Percentiles rank a stretch among this genome's conserved stretches.
Conservation (phyloP, 2,113 vertebrate genomes). For the Noctilio leporinus region DNA sequence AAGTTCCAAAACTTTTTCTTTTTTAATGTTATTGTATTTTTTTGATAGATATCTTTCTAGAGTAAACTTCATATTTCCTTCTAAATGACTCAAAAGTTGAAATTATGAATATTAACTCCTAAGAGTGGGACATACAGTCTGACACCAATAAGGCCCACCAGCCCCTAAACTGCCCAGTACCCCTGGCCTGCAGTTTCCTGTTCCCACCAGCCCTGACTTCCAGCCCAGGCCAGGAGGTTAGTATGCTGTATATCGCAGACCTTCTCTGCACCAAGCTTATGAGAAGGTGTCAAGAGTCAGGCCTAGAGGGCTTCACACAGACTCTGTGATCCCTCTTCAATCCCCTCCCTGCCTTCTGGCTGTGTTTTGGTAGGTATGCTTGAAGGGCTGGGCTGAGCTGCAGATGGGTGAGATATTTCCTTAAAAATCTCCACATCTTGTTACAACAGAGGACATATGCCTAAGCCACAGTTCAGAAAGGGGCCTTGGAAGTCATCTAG, state of each 20-base stretch:
- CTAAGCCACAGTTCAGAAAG: background rate
- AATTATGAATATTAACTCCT: background rate
- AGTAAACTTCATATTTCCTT: background rate
- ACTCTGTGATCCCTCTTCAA: background rate
- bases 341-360: background rate
- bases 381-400: background rate
- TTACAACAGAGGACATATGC: background rate
- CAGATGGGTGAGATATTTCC: background rate
- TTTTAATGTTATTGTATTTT: background rate
- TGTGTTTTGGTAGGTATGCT: background rate
- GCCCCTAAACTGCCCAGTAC: background rate
- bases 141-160: background rate
- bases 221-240: background rate
- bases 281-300: background rate
- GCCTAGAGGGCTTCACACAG: background rate
- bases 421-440: background rate
- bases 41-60: background rate
- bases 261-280: background rate
- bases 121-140: background rate
- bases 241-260: background rate
- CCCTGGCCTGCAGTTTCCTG: background rate
- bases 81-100: slow-evolving; percentile 4
- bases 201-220: background rate
- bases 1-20: background rate
- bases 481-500: background rate